These are phyloP conservation scores for Agapornis roseicollis DNA, from an alignment of 2,113 vertebrate genomes.

Conservation along the genomic window DNA sequence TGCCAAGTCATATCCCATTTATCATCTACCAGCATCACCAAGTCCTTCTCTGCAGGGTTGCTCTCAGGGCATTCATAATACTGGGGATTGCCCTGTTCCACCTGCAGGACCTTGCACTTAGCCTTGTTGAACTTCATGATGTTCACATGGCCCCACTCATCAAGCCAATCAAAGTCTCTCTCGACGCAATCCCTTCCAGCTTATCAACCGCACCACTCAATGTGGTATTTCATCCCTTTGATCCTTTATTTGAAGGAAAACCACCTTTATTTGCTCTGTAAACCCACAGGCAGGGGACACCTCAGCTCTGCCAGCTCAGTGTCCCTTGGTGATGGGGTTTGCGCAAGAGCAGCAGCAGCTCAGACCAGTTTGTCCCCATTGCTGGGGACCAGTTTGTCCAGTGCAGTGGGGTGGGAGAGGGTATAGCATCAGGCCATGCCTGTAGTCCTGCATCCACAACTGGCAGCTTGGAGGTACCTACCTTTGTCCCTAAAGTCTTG, in stretches of 20 bases:
- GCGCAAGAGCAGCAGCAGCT: neutral
- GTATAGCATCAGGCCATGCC: neutral
- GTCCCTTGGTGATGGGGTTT: neutral
- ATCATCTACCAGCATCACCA: neutral
- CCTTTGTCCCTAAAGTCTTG: neutral
- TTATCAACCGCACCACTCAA: neutral
- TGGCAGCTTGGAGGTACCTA: neutral
- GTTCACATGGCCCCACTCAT: neutral
- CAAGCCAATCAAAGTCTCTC: neutral
- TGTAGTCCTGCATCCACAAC: neutral
- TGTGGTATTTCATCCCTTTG: neutral
- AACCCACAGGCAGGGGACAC: neutral
- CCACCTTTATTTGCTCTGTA: neutral
- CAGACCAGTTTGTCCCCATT: neutral
- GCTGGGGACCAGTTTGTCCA: neutral
- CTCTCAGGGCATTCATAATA: neutral
- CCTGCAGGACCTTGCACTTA: neutral
- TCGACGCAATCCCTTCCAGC: neutral
- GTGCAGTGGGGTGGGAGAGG: neutral
- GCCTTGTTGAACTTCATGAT: neutral
- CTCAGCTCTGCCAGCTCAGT: accelerated
- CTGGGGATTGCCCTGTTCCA: neutral
- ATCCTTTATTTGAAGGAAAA: conserved; percentile 14
- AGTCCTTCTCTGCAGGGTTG: neutral
- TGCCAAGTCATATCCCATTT: neutral